phyloP scores from a whole-genome alignment of 2,113 vertebrate species.

The Pardalotus punctatus region DNA sequence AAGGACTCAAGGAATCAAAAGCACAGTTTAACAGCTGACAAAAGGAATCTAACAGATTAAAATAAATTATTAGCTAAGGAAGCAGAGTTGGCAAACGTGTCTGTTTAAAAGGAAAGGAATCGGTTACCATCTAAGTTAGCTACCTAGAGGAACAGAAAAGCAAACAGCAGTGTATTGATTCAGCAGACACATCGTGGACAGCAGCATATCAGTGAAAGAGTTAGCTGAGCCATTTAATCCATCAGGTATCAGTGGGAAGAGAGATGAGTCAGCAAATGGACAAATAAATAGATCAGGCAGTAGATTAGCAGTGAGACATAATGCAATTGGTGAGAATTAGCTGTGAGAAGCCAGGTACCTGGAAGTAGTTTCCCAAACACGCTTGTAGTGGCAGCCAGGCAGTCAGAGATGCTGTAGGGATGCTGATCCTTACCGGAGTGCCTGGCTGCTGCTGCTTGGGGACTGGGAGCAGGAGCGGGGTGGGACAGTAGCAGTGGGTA shows the following conservation, averaged over 20 bases:
- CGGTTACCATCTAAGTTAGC: not conserved
- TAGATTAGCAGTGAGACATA: not conserved
- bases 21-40: not conserved
- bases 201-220: not conserved
- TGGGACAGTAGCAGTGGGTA: not conserved
- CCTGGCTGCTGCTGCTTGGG: not conserved
- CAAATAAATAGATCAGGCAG: conserved; percentile 12
- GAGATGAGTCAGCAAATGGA: not conserved
- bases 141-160: not conserved
- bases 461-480: fast-evolving
- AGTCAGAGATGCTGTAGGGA: not conserved
- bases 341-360: not conserved
- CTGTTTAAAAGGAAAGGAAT: not conserved
- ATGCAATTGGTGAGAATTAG: not conserved
- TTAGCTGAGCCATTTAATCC: not conserved
- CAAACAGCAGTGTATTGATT: not conserved
- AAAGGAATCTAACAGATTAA: not conserved
- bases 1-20: not conserved
- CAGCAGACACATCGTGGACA: not conserved
- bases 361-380: not conserved
- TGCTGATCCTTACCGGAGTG: not conserved
- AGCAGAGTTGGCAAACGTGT: not conserved
- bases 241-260: not conserved
- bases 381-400: not conserved
- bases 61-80: not conserved